A percentile compares a stretch with the other conserved stretches of the same genome.
These are phyloP conservation scores for Coptotermes formosanus DNA, from an alignment of 1,140 invertebrate genomes.

Conservation along the genomic window DNA sequence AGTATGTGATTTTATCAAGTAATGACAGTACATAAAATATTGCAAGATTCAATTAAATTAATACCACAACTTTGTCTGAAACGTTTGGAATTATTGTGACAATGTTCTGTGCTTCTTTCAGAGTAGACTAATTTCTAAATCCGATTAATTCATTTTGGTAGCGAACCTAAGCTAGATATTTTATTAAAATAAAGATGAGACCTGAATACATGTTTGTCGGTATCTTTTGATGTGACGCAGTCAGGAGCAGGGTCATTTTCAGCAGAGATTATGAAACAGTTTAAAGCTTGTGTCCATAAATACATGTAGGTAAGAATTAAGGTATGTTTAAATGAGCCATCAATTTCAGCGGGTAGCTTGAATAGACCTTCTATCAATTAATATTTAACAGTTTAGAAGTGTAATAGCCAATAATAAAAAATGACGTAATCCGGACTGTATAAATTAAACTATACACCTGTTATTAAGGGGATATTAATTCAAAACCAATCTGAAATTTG, in stretches of 20 bases:
- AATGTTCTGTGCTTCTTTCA: too few relatives aligned
- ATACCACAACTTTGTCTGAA: too few relatives aligned
- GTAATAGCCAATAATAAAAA: slow-evolving; percentile 14
- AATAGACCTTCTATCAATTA: background rate
- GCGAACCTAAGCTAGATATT: too few relatives aligned
- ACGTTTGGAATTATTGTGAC: too few relatives aligned
- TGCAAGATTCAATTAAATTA: too few relatives aligned
- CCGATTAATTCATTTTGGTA: too few relatives aligned
- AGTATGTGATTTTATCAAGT: too few relatives aligned
- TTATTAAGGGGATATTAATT: background rate
- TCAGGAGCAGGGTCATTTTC: background rate
- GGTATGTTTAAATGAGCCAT: background rate
- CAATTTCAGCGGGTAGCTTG: background rate
- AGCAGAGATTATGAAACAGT: background rate
- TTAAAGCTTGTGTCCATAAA: background rate
- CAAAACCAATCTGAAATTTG: background rate
- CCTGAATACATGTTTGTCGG: background rate
- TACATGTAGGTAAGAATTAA: background rate
- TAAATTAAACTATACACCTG: background rate
- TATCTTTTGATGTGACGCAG: background rate
- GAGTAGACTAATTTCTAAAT: too few relatives aligned
- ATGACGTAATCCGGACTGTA: background rate
- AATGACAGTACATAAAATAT: too few relatives aligned
- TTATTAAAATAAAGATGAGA: too few relatives aligned
- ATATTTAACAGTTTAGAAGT: slow-evolving; percentile 5